These are phyloP conservation scores for Gari tellinella DNA, from an alignment of 2,888 invertebrate species.

Conservation along the genomic window DNA sequence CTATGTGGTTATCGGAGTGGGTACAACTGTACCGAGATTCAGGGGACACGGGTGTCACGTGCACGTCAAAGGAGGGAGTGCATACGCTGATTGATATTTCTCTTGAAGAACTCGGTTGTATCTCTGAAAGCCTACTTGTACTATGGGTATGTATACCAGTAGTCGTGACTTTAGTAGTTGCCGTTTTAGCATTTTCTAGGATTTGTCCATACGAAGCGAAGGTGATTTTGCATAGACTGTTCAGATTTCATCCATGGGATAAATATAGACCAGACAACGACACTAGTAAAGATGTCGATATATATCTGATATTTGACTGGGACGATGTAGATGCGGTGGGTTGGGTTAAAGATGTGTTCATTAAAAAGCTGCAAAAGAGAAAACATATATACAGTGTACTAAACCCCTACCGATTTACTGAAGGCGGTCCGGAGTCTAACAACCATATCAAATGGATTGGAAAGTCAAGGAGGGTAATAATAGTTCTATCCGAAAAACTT, in stretches of 20 bases:
- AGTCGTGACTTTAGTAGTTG: constrained; percentile 2
- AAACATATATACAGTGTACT: constrained; percentile 54
- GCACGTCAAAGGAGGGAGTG: constrained; percentile 19
- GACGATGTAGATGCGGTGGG: constrained; percentile 52
- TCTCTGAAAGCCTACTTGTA: constrained; percentile 15
- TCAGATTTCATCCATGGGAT: constrained; percentile 43
- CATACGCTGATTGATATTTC: constrained; percentile 18
- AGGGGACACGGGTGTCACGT: constrained; percentile 25
- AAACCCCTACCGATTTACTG: constrained; percentile 45
- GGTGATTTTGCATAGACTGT: constrained; percentile 56
- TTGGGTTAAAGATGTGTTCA: constrained; percentile 51
- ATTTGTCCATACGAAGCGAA: constrained; percentile 65
- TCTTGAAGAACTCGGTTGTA: constrained; percentile 18
- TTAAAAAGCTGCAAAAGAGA: constrained; percentile 50
- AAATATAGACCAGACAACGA: constrained; percentile 51
- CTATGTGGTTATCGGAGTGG: constrained; percentile 63
- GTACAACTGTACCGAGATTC: constrained; percentile 29
- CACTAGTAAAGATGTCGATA: constrained; percentile 42
- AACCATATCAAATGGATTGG: constrained; percentile 40
- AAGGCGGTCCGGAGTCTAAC: constrained; percentile 26
- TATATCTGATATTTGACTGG: constrained; percentile 51
- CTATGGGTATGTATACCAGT: constrained; percentile 13
- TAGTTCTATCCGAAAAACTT: constrained; percentile 53
- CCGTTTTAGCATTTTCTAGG: constrained; percentile 41
- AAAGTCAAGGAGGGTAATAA: constrained; percentile 48